Conservation (phyloP, 2,797 vertebrate species). For the Geotria australis region DNA sequence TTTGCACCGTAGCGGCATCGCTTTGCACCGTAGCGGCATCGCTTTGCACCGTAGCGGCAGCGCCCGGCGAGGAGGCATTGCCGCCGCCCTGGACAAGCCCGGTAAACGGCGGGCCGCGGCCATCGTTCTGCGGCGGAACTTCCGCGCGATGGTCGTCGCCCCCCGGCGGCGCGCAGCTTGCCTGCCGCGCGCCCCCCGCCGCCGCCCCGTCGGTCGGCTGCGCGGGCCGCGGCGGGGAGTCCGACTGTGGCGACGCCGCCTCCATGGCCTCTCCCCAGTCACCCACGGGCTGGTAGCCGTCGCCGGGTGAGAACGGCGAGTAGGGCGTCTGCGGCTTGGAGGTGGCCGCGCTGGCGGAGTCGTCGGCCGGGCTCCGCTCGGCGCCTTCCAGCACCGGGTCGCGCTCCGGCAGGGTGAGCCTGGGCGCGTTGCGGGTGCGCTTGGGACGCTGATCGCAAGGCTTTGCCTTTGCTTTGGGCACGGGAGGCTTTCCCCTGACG, state of each 20-base stretch:
- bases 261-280: slow-evolving; percentile 89
- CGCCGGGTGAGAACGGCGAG: slow-evolving; percentile 19
- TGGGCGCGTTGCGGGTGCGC: background rate
- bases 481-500: background rate
- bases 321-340: slow-evolving; percentile 28
- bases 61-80: too few species aligned
- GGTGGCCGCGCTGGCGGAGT: background rate
- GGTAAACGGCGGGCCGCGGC: too few species aligned
- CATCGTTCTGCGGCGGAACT: too few species aligned
- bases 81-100: too few species aligned
- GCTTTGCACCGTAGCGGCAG: too few species aligned
- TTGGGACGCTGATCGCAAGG: background rate
- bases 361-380: background rate
- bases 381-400: background rate
- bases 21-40: too few species aligned
- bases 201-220: slow-evolving; percentile 45
- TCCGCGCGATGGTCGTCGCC: too few species aligned
- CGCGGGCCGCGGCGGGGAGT: slow-evolving; percentile 16
- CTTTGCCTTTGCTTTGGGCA: slow-evolving; percentile 1
- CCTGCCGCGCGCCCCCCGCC: slow-evolving; percentile 44
- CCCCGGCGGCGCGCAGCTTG: slow-evolving; percentile 9
- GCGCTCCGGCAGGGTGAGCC: background rate
- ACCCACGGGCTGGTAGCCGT: slow-evolving; percentile 22
- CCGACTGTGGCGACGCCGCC: slow-evolving; percentile 19
- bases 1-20: too few species aligned